Evolutionary conservation across 2,797 vertebrate species (phyloP), one percentile per base, ranked within the genome.

Genomic region (Sebastes vulpes): DNA sequence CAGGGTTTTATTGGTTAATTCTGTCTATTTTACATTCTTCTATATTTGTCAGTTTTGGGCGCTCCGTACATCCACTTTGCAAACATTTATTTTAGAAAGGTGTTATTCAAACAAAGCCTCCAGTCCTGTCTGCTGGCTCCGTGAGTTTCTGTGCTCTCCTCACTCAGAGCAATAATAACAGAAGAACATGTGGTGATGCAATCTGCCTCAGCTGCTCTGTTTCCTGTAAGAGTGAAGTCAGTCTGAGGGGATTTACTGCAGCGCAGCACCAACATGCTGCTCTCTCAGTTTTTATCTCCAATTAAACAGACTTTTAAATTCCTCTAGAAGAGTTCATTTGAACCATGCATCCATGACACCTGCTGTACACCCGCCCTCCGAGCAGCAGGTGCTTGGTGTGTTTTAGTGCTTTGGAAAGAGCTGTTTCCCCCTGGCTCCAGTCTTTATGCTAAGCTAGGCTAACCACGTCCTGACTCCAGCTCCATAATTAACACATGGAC

Each of bases 131-230:
- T 14, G 25, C 21, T 10, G 42, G 32, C 58, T 73, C 38, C 1
- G 1, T 9, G 6, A 14, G 6, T 18, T 52, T 20, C 38, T 75
- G 35, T 12, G 35, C 26, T 52, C 57, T 57, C 5, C 56, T 28
- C 64, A 11, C 28, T 75, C 25, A 16, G n/a, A 16, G n/a, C 42
- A 35, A 18, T 7, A 18, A 42, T 2, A 29, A n/a, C 52, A 72
- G 69, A 65, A n/a, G 20, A 80, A 74, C 84, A 73, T 74, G 74
- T 75, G 84, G 23, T 81, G 84, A 83, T 75, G 84, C 12, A 75
- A 83, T 77, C 52, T 9, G 56, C 50, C 61, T 75, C 75, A 67
- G 83, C 79, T 75, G 75, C 74, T 85, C 63, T 9, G 68, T n/a
- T 72, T 79, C 71, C 81, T 79, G 81, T 16, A 10, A 18, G 65